phyloP scores from a whole-genome alignment of 2,888 invertebrate species.

The Hyalella azteca region DNA sequence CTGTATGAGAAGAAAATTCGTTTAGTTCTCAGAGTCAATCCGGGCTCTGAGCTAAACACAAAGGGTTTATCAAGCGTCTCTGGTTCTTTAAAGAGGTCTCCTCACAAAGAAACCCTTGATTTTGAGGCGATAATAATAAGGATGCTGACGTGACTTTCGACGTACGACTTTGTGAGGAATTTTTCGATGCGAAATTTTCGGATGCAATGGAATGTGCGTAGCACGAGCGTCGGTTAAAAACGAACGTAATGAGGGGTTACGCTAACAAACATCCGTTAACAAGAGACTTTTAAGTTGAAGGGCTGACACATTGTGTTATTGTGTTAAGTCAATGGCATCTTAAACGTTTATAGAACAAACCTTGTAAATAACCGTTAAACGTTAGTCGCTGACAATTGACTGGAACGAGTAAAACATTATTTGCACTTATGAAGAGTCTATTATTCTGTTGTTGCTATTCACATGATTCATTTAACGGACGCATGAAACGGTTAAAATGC shows the following conservation, averaged over 20 bases:
- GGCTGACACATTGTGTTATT: no score
- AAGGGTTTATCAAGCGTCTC: constrained; percentile 12
- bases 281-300: neutral
- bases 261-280: constrained; percentile 19
- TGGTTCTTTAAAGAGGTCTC: constrained; percentile 12
- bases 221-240: constrained; percentile 15
- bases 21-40: constrained; percentile 23
- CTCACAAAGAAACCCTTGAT: constrained; percentile 32
- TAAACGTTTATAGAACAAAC: no score
- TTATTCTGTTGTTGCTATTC: no score
- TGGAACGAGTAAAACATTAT: no score
- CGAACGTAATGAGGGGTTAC: constrained; percentile 13
- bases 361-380: no score
- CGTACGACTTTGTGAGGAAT: constrained; percentile 10
- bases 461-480: no score
- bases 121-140: constrained; percentile 23
- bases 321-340: no score
- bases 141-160: neutral
- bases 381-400: no score
- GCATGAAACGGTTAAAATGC: no score
- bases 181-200: neutral
- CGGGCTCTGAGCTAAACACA: constrained; percentile 22
- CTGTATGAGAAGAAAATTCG: constrained; percentile 14
- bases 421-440: no score
- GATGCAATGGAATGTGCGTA: neutral